These are phyloP conservation scores for Eledona agricola DNA, from an alignment of 2,888 invertebrate genomes.

Conservation along the genomic window DNA sequence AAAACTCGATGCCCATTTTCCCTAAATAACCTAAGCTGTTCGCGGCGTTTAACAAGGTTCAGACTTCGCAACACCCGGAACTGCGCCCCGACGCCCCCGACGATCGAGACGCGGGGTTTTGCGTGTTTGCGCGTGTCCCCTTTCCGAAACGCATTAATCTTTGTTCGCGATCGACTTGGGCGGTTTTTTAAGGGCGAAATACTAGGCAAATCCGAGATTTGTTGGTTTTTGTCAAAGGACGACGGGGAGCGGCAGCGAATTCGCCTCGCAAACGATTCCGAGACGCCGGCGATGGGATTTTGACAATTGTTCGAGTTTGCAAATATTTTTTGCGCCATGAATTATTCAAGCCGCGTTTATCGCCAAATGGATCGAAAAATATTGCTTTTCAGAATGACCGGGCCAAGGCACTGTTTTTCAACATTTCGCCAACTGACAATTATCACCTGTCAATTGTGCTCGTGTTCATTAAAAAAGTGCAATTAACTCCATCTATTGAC, in stretches of 20 bases:
- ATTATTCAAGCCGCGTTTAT: no score
- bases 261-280: no score
- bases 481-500: no score
- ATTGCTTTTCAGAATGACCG: no score
- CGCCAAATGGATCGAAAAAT: no score
- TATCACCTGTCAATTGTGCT: no score
- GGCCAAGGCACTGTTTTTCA: no score
- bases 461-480: no score
- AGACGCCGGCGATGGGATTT: no score
- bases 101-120: slow-evolving; percentile 5
- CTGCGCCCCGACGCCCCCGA: slow-evolving; percentile 13
- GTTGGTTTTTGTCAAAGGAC: slow-evolving; percentile 2
- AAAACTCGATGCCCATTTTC: slow-evolving; percentile 56
- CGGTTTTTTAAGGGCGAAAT: slow-evolving; percentile 1
- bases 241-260: background rate
- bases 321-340: no score
- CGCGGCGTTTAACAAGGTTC: slow-evolving; percentile 24
- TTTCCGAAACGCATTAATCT: slow-evolving; percentile 20
- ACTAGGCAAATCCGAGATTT: background rate
- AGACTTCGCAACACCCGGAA: slow-evolving; percentile 15
- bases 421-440: no score
- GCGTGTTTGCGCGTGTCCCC: slow-evolving; percentile 17
- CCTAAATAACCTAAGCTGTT: slow-evolving; percentile 48
- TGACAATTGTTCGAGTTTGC: no score
- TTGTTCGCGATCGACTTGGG: slow-evolving; percentile 2